phyloP scores from a whole-genome alignment of 2,113 vertebrate species.

The Paedocypris sp. region DNA sequence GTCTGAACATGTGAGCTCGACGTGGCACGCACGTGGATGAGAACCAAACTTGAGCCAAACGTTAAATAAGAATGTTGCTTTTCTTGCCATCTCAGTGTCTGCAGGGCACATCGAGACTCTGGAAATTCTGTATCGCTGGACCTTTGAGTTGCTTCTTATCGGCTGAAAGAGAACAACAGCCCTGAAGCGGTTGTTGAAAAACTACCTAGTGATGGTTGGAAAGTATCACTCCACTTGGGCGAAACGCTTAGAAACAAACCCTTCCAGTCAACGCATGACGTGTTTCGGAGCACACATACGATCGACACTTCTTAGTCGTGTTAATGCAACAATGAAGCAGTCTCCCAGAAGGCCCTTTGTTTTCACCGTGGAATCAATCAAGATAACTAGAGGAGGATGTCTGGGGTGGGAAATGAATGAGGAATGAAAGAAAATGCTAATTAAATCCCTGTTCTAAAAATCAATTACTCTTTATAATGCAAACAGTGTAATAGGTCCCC shows the following conservation, averaged over 20 bases:
- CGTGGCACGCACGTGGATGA: background rate
- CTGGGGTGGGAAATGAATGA: conserved; percentile 40
- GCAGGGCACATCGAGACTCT: background rate
- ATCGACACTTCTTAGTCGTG: background rate
- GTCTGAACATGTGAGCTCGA: conserved; percentile 18
- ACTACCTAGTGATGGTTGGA: background rate
- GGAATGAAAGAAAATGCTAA: conserved; percentile 42
- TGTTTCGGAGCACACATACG: conserved; percentile 17
- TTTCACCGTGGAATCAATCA: conserved; percentile 51
- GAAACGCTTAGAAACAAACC: too few relatives aligned
- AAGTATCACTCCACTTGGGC: conserved; percentile 22
- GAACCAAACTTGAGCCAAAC: background rate
- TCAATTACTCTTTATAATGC: conserved; percentile 52
- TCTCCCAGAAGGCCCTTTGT: conserved; percentile 31
- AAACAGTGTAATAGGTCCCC: conserved; percentile 42
- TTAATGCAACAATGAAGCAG: conserved; percentile 3
- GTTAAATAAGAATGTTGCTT: background rate
- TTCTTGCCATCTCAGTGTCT: background rate
- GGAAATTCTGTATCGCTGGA: background rate
- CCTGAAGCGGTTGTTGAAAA: background rate
- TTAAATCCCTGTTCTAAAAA: conserved; percentile 49
- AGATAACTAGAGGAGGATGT: conserved; percentile 42
- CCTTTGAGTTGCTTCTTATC: background rate
- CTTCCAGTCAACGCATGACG: conserved; percentile 17
- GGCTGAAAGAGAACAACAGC: background rate